phyloP scores from a whole-genome alignment of 2,888 invertebrate species.

The Willowsia nigromaculata region DNA sequence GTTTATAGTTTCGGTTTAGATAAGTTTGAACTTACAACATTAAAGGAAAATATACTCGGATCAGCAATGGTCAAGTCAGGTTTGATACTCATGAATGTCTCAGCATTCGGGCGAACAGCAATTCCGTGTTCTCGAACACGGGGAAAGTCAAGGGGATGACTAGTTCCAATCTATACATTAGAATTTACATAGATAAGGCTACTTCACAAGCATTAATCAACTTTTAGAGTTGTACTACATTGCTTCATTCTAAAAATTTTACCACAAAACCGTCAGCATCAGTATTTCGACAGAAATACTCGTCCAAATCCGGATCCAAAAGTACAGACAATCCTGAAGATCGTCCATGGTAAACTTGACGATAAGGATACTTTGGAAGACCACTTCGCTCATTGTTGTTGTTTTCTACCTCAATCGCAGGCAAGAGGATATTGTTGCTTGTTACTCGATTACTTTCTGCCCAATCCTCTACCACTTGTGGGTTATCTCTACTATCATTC shows the following conservation, averaged over 20 bases:
- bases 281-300: slow-evolving; percentile 77
- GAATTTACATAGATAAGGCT: neutral
- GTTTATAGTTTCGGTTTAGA: too few relatives aligned
- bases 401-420: slow-evolving; percentile 7
- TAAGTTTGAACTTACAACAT: slow-evolving; percentile 40
- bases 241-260: neutral
- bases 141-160: slow-evolving; percentile 65
- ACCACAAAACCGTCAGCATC: slow-evolving; percentile 71
- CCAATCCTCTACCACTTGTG: slow-evolving; percentile 46
- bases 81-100: slow-evolving; percentile 70
- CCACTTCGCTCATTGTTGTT: neutral
- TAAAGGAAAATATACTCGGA: slow-evolving; percentile 38
- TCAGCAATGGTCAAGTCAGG: slow-evolving; percentile 64
- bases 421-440: slow-evolving; percentile 18
- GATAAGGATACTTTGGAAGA: slow-evolving; percentile 60
- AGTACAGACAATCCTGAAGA: slow-evolving; percentile 75
- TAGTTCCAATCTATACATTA: slow-evolving; percentile 23
- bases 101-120: slow-evolving; percentile 74
- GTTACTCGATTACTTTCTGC: neutral
- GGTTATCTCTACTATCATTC: slow-evolving; percentile 65
- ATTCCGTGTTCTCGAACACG: slow-evolving; percentile 70
- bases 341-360: slow-evolving; percentile 75
- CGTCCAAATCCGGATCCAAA: slow-evolving; percentile 75
- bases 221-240: too few relatives aligned
- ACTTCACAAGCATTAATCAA: too few relatives aligned